A percentile compares a stretch with the other conserved stretches of the same genome.
These are phyloP conservation scores for Cydia strobilella DNA, from an alignment of 1,140 invertebrate species.

Conservation along the genomic window DNA sequence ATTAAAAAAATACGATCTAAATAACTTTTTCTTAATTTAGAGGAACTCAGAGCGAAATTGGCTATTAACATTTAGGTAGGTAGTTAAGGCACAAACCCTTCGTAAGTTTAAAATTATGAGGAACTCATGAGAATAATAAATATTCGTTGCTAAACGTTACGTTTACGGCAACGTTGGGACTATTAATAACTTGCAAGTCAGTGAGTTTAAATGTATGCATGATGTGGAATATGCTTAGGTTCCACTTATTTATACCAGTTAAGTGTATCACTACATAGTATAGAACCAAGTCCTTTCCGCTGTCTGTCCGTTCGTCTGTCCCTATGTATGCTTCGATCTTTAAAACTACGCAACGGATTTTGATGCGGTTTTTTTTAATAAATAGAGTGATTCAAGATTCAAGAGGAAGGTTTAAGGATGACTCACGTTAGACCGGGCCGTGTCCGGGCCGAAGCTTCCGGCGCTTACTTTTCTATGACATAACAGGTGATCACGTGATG, in stretches of 20 bases:
- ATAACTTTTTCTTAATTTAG: conserved; percentile 13
- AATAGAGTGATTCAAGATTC: too few species aligned
- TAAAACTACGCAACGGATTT: too few species aligned
- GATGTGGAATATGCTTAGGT: not conserved
- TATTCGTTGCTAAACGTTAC: conserved; percentile 17
- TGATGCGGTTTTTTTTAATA: too few species aligned
- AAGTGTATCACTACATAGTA: too few species aligned
- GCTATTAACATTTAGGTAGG: conserved; percentile 1
- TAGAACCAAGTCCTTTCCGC: too few species aligned
- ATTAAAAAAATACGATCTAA: not conserved
- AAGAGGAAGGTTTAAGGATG: too few species aligned
- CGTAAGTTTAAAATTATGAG: conserved; percentile 24
- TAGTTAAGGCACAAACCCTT: not conserved
- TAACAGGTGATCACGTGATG: too few species aligned
- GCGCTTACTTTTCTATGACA: too few species aligned
- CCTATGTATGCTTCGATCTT: too few species aligned
- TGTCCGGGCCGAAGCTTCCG: too few species aligned
- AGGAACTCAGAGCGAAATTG: not conserved
- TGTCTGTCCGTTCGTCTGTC: too few species aligned
- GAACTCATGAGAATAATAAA: conserved; percentile 25
- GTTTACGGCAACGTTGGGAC: conserved; percentile 16
- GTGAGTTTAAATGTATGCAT: not conserved
- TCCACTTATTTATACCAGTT: not conserved
- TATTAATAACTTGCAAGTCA: not conserved
- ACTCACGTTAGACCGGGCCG: too few species aligned